Base-by-base conservation (phyloP, 2,113 vertebrate genomes). In the Lethenteron camtschaticum region DNA sequence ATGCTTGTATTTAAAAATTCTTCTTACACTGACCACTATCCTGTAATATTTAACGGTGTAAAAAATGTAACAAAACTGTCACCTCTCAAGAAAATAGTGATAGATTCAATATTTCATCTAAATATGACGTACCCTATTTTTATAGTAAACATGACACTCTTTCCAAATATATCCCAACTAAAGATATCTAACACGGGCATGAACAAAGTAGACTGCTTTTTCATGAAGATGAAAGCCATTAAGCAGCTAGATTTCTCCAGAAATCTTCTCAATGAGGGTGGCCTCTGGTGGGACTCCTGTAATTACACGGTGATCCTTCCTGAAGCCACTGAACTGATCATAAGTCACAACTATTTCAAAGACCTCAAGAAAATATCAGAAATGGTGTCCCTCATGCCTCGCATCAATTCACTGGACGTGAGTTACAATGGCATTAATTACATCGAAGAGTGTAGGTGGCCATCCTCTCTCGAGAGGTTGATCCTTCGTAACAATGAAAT, bases 121-220 rank as follows among this genome's bases (percentile, higher is more conserved):
- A 66, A 66, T 24, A 66, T 66, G 63, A 66, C n/a, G n/a, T 66
- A 66, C 24, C 63, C 63, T 9, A 66, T 66, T 16, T 66, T 66
- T 66, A 16, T 66, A 20, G 24, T 66, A 16, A 66, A 66, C 10
- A 16, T 66, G n/a, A 66, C 63, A 13, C 59, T 63, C 59, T 63
- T 63, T 18, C 59, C 59, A 63, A 20, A 66, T 66, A 16, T 66
- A 16, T 66, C 63, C 2, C 63, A 20, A 16, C 24, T 66, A 16
- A 66, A 66, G 63, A 20, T 66, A 20, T 66, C 63, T 9, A 66
- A 66, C 63, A 66, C 63, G 9, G 63, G 63, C 24, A 66, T 66
- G 63, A 66, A 66, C 10, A 11, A 16, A 16, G 63, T 66, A 9
- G 24, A 66, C 63, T 66, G 63, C 63, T 16, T 16, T 66, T 66